phyloP scores from a whole-genome alignment of 2,113 vertebrate species.

The Myocastor coypus region DNA sequence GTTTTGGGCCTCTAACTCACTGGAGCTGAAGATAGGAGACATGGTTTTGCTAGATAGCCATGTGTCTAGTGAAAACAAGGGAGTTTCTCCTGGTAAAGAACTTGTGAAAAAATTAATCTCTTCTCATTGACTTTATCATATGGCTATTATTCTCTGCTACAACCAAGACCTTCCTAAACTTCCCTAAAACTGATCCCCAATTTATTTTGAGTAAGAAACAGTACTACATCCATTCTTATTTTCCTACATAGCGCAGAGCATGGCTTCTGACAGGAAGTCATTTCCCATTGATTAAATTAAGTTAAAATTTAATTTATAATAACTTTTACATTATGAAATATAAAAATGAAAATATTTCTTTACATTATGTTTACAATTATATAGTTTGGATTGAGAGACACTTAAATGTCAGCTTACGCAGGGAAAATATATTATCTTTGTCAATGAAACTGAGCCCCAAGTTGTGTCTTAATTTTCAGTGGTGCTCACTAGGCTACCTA shows the following conservation, averaged over 20 bases:
- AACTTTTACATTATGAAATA: too few species aligned
- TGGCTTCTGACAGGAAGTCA: neutral
- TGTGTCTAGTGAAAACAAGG: neutral
- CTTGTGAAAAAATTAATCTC: neutral
- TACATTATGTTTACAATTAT: neutral
- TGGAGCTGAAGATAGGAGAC: neutral
- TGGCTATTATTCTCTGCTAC: neutral
- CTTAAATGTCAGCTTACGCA: neutral
- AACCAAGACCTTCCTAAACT: neutral
- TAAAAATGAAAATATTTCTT: neutral
- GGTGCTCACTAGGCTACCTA: neutral
- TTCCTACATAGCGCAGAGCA: neutral
- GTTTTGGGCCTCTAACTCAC: too few species aligned
- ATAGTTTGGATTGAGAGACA: neutral
- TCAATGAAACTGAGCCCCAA: slow-evolving; percentile 23
- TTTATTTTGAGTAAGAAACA: neutral
- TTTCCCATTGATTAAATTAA: neutral
- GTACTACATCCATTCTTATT: neutral
- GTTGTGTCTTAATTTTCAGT: slow-evolving; percentile 43
- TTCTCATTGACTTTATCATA: neutral
- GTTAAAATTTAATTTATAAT: too few species aligned
- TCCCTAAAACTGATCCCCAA: neutral
- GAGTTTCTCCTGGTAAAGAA: neutral
- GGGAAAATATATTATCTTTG: slow-evolving; percentile 4
- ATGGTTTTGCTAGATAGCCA: neutral